These are phyloP conservation scores for Plestiodon gilberti DNA, from an alignment of 2,113 vertebrate species.

Conservation along the genomic window DNA sequence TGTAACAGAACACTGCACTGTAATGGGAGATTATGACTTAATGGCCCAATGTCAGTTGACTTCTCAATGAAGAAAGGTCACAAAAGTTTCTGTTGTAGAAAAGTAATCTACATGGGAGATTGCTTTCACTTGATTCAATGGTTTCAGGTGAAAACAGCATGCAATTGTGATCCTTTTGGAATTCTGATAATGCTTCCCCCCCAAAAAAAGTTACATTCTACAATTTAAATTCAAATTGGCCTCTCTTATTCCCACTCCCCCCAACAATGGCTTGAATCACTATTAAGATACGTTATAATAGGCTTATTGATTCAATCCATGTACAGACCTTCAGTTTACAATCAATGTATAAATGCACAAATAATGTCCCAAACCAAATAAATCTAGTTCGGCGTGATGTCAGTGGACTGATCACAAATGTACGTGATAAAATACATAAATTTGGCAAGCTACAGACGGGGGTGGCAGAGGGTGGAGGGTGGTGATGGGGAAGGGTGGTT, in stretches of 20 bases:
- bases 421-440: background rate
- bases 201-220: background rate
- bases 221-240: background rate
- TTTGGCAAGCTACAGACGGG: background rate
- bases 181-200: background rate
- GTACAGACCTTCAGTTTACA: background rate
- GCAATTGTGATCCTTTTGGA: background rate
- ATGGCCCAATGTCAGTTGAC: background rate
- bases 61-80: constrained; percentile 21
- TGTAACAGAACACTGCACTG: background rate
- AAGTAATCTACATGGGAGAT: background rate
- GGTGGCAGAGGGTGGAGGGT: no score
- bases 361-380: background rate
- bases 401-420: background rate
- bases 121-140: constrained; percentile 2
- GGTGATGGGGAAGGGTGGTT: no score
- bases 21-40: background rate
- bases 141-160: background rate
- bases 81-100: constrained; percentile 1
- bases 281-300: background rate
- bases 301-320: background rate
- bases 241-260: background rate
- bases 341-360: no score
- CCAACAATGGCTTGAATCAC: background rate
- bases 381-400: background rate